Evolutionary conservation across 2,113 vertebrate genomes (phyloP).

Genomic region (Bombycilla garrulus): DNA sequence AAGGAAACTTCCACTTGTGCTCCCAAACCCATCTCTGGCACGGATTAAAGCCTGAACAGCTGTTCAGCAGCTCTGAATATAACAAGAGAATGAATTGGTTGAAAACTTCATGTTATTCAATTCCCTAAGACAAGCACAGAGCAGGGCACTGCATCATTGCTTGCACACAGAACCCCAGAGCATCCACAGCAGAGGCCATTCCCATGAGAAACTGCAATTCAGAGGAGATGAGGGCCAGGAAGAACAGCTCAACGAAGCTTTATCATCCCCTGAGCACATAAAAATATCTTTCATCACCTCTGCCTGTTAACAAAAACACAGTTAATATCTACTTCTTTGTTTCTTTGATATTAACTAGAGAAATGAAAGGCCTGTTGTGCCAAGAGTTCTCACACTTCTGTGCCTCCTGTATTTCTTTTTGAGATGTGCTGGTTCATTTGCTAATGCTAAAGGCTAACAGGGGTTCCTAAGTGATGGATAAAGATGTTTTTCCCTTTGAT

Average conservation of each 20-base stretch:
- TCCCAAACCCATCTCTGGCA: background rate
- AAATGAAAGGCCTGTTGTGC: background rate
- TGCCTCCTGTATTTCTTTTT: background rate
- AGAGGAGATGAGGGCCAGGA: background rate
- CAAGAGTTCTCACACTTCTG: background rate
- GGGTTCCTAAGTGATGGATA: background rate
- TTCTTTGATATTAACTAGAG: background rate
- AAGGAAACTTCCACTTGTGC: background rate
- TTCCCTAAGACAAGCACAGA: background rate
- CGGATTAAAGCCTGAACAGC: background rate
- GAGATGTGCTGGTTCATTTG: background rate
- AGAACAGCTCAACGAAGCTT: background rate
- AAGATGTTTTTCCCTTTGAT: background rate
- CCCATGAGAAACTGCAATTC: background rate
- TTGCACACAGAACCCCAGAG: background rate
- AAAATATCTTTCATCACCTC: background rate
- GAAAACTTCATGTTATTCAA: background rate
- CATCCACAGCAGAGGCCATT: background rate
- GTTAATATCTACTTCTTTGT: background rate
- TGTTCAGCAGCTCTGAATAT: background rate
- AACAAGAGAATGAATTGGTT: background rate
- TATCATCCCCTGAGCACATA: background rate
- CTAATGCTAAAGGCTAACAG: background rate
- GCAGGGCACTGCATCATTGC: fast-evolving
- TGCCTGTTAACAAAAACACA: background rate